Base-by-base conservation (phyloP, 2,888 invertebrate species). In the Drosophila peninsularis region DNA sequence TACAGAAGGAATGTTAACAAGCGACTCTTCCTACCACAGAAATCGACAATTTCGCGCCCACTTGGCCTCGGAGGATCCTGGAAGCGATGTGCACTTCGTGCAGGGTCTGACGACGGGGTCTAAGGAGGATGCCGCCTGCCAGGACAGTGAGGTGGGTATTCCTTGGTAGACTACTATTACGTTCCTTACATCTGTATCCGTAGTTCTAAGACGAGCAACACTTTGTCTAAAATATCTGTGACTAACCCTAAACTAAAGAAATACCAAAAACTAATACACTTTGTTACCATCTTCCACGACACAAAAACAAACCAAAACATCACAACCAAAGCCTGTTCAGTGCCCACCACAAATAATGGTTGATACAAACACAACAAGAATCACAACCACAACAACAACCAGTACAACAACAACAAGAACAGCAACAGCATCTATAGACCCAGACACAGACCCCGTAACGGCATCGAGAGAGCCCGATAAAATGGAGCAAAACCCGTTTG, bases 41-140 rank as follows among this genome's bases (percentile, higher is more conserved):
- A 96, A 96, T 90, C 95, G 95, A 89, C 96, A 96, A 91, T 93
- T 96, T 67, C 94, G 96, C 65, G 95, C 95, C 30, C 96, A 96
- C 90, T 93, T 96, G 76, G 94, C 95, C 89, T 94, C 95, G 3
- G 96, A 96, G 81, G 94, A 95, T 65, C 91, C 91, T 56, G 94
- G 94, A 77, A 89, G 85, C 58, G 95, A 96, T 83, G 83, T 88
- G 37, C 91, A 91, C 72, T 92, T 91, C 63, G 90, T 92, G 49
- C 91, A 92, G 74, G 91, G 90, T 39, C 78, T 92, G 65, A 80
- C 89, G 21, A 82, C 79, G 41, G 82, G 88, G 47, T 88, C 86
- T 34, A 86, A 90, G 52, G 91, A 91, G 63, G 88, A 87, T 37
- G 78, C 88, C 57, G 80, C 90, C 44, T 90, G 87, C 79, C 88